Percentiles rank a stretch among this genome's conserved stretches.
Evolutionary conservation across 2,797 vertebrate species (phyloP).

Genomic region (Eleutherodactylus coqui): DNA sequence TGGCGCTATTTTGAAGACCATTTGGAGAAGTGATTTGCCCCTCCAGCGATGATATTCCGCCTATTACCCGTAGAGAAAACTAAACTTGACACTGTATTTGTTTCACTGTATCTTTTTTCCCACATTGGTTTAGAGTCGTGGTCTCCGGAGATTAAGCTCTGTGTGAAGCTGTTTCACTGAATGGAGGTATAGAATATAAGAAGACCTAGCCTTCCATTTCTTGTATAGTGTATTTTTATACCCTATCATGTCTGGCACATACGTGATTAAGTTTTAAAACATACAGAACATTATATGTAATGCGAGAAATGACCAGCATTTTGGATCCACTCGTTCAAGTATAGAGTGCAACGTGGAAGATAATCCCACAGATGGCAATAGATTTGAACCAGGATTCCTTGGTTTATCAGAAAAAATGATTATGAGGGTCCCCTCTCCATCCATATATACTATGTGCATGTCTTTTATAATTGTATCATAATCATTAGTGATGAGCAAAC

Average conservation of each 20-base stretch:
- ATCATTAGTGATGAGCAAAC: too few relatives aligned
- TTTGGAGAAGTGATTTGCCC: constrained; percentile 21
- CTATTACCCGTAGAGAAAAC: background rate
- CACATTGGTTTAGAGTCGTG: background rate
- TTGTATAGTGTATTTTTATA: too few relatives aligned
- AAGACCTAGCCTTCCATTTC: background rate
- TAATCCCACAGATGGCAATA: background rate
- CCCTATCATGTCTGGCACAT: too few relatives aligned
- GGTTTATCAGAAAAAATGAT: too few relatives aligned
- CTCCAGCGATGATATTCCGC: background rate
- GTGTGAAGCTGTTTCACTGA: background rate
- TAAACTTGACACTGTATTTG: background rate
- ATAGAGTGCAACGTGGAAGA: background rate
- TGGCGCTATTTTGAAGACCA: background rate
- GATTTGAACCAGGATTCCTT: too few relatives aligned
- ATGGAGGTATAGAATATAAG: background rate
- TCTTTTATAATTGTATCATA: too few relatives aligned
- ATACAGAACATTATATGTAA: too few relatives aligned
- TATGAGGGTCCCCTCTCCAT: background rate
- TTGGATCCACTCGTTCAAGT: background rate
- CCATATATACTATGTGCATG: background rate
- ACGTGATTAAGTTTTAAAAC: too few relatives aligned
- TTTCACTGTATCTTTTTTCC: background rate
- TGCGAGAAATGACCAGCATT: too few relatives aligned
- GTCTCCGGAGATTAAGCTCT: background rate